These are phyloP conservation scores for Sarotherodon lohbergeri DNA, from an alignment of 2,113 vertebrate genomes.

Conservation along the genomic window DNA sequence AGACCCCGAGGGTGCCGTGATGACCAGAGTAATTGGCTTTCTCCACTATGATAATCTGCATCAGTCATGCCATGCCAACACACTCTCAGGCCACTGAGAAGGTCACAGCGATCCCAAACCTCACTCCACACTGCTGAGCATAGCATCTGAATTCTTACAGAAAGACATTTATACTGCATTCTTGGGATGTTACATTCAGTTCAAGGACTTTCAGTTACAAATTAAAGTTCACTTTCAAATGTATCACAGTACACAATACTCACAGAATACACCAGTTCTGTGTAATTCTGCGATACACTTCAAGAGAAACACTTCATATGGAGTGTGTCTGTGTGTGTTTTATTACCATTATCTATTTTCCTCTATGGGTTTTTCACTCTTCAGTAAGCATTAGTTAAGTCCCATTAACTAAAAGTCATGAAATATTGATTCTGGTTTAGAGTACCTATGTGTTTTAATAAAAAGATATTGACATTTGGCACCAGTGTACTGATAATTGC, in stretches of 20 bases:
- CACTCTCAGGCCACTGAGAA: conserved; percentile 53
- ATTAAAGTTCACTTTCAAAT: not conserved
- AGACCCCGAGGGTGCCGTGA: conserved; percentile 46
- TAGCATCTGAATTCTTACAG: not conserved
- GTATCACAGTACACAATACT: not conserved
- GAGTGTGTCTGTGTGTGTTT: not conserved
- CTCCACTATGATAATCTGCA: conserved; percentile 67
- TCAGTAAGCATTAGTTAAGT: not conserved
- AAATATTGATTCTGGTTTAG: not conserved
- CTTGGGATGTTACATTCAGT: not conserved
- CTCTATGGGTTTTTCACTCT: not conserved
- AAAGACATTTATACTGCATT: not conserved
- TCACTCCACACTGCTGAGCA: conserved; percentile 5
- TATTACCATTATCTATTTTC: not conserved
- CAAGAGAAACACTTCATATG: not conserved
- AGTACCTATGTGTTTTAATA: not conserved
- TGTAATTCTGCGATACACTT: not conserved
- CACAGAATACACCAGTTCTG: not conserved
- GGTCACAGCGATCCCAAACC: conserved; percentile 43
- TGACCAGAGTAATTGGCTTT: conserved; percentile 72
- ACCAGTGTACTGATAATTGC: not conserved
- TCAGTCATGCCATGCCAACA: conserved; percentile 63
- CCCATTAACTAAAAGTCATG: not conserved
- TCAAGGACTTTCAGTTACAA: not conserved
- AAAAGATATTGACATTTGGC: not conserved